These are phyloP conservation scores for Peromyscus maniculatus DNA, from an alignment of 2,113 vertebrate species.

Conservation along the genomic window DNA sequence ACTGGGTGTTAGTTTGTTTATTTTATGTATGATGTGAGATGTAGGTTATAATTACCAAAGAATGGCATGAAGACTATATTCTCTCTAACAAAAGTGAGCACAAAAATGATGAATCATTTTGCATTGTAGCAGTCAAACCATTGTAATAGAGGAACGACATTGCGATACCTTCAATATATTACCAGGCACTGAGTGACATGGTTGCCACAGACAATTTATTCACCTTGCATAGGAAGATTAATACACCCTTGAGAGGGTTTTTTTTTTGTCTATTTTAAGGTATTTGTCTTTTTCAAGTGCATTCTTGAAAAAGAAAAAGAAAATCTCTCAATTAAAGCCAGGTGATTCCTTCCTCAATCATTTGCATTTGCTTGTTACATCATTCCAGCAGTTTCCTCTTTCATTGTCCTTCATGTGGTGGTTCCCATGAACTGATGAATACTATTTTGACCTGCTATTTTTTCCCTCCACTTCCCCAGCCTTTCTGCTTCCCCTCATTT, in stretches of 20 bases:
- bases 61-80: background rate
- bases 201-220: constrained; percentile 62
- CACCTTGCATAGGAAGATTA: constrained; percentile 54
- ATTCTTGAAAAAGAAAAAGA: constrained; percentile 24
- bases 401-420: background rate
- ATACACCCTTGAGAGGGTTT: constrained; percentile 7
- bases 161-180: constrained; percentile 23
- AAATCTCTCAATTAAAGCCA: background rate
- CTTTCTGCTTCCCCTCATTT: background rate
- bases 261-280: constrained; percentile 37
- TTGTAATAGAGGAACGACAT: constrained; percentile 57
- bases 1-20: constrained; percentile 11
- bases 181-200: constrained; percentile 12
- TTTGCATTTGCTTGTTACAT: background rate
- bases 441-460: background rate
- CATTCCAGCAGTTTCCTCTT: background rate
- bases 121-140: constrained; percentile 17
- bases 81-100: background rate
- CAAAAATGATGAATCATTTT: constrained; percentile 38
- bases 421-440: background rate
- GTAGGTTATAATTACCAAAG: background rate
- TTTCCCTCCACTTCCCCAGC: background rate
- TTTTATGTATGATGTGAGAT: background rate
- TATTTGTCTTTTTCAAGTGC: constrained; percentile 33
- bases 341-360: background rate